A percentile compares a stretch with the other conserved stretches of the same genome.
Conservation (phyloP, 2,113 vertebrate genomes). For the Sphaerodactylus townsendi region DNA sequence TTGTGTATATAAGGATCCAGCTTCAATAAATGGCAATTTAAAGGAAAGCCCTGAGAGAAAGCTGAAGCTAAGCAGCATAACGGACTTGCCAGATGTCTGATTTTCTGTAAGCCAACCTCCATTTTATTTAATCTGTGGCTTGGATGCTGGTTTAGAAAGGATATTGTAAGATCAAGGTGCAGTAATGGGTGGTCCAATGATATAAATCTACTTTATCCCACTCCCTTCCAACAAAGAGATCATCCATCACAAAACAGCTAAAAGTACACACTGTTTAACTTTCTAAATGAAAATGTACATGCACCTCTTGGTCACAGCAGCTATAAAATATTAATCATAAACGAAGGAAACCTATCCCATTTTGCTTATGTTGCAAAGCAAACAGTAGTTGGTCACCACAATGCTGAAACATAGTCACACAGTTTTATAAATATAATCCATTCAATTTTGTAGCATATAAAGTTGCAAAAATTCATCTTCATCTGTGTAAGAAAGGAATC, state of each 20-base stretch:
- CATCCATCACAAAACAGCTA: constrained; percentile 16
- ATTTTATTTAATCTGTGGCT: not conserved
- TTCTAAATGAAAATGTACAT: constrained; percentile 27
- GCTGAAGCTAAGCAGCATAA: not conserved
- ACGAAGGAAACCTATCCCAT: constrained; percentile 36
- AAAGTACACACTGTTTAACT: constrained; percentile 53
- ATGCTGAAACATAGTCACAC: constrained; percentile 56
- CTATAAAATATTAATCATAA: constrained; percentile 41
- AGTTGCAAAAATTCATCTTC: constrained; percentile 29
- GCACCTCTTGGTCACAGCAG: constrained; percentile 30
- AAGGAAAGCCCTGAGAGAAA: not conserved
- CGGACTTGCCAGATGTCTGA: too few relatives aligned
- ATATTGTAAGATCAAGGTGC: not conserved
- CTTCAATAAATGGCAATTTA: not conserved
- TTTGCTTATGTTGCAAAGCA: constrained; percentile 27
- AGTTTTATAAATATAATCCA: constrained; percentile 64
- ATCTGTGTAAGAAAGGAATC: constrained; percentile 4
- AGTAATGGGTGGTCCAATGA: not conserved
- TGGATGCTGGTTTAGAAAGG: not conserved
- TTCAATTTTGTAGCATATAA: constrained; percentile 49
- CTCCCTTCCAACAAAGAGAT: not conserved
- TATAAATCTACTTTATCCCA: not conserved
- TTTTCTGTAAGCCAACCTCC: not conserved
- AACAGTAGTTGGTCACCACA: constrained; percentile 41
- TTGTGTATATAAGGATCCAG: not conserved